Conservation (phyloP, 2,113 vertebrate species). For the Lipophrys pholis region DNA sequence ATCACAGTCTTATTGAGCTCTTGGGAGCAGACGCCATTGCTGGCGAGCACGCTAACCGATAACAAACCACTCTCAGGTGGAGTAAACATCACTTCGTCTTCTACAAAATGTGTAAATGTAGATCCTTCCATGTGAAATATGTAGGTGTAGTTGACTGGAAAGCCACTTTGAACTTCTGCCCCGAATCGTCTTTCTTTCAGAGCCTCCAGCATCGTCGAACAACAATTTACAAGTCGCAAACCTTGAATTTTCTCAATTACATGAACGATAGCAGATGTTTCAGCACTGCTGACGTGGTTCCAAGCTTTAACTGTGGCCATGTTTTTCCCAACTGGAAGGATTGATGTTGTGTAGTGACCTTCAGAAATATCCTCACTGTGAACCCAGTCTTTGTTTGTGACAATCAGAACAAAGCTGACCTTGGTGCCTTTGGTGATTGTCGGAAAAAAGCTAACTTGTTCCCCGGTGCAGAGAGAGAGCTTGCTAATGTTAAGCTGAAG, state of each 20-base stretch:
- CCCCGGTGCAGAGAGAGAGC: conserved; percentile 54
- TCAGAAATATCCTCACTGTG: conserved; percentile 30
- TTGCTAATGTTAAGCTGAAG: conserved; percentile 69
- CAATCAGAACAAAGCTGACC: conserved; percentile 69
- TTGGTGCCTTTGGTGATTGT: conserved; percentile 74
- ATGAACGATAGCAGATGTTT: conserved; percentile 51
- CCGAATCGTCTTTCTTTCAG: conserved; percentile 63
- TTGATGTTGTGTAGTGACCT: conserved; percentile 56
- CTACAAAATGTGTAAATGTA: conserved; percentile 37
- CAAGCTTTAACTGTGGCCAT: conserved; percentile 67
- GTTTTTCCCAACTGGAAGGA: conserved; percentile 71
- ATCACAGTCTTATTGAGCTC: conserved; percentile 42
- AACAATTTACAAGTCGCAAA: conserved; percentile 74
- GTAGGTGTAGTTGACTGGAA: conserved; percentile 76
- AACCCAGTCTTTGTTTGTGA: conserved; percentile 57
- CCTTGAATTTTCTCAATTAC: conserved; percentile 75
- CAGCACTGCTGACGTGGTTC: conserved; percentile 76
- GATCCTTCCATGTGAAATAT: conserved; percentile 68
- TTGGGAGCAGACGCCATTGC: conserved; percentile 74
- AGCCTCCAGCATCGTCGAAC: conserved; percentile 64
- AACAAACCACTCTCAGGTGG: conserved; percentile 70
- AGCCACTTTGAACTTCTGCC: conserved; percentile 61
- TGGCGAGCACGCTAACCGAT: conserved; percentile 72
- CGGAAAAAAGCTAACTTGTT: conserved; percentile 70
- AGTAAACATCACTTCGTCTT: conserved; percentile 75